phyloP scores from a whole-genome alignment of 2,888 invertebrate genomes.

The Drosophila cyrtoloma region DNA sequence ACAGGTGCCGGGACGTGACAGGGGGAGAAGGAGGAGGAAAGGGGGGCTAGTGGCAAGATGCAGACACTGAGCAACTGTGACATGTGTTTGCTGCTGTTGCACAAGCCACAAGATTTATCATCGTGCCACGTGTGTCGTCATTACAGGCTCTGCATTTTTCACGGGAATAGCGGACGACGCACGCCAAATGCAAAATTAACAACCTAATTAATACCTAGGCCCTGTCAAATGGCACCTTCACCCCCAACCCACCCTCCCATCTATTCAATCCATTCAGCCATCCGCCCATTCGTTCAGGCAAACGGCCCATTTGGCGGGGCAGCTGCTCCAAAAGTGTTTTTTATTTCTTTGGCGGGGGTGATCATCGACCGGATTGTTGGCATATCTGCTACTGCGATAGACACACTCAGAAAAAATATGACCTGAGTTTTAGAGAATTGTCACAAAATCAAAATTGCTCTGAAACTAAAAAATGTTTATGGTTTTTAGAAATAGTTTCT shows the following conservation, averaged over 20 bases:
- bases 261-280: conserved; percentile 14
- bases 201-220: conserved; percentile 83
- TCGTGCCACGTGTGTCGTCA: conserved; percentile 73
- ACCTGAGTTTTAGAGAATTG: not conserved
- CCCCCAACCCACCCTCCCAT: conserved; percentile 25
- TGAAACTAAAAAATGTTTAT: rapidly evolving
- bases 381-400: conserved; percentile 13
- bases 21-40: not conserved
- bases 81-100: conserved; percentile 74
- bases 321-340: conserved; percentile 74
- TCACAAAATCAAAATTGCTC: not conserved
- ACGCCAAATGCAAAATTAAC: conserved; percentile 84
- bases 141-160: conserved; percentile 63
- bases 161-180: conserved; percentile 79
- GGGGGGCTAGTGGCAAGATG: conserved; percentile 28
- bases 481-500: not conserved
- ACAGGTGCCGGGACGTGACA: conserved; percentile 66
- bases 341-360: conserved; percentile 17
- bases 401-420: not conserved
- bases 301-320: conserved; percentile 36
- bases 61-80: conserved; percentile 53
- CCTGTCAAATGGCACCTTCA: conserved; percentile 54
- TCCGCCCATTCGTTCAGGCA: conserved; percentile 10
- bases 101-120: conserved; percentile 77
- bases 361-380: conserved; percentile 27